Conservation (phyloP, 1,140 invertebrate species). For the Venustaconcha ellipsiformis region DNA sequence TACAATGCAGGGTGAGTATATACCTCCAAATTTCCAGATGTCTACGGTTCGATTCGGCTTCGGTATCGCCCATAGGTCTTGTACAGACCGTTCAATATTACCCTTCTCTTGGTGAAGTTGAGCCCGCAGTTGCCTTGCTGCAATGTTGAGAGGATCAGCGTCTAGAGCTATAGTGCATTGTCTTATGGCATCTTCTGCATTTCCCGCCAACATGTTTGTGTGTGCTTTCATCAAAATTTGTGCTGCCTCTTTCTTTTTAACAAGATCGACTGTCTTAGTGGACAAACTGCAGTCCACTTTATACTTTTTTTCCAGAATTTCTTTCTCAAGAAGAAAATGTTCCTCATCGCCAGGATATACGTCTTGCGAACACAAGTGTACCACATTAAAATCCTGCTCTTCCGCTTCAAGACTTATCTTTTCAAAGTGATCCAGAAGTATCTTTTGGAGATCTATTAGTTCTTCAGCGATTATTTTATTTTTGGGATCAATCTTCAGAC, state of each 20-base stretch:
- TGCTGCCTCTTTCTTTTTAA: constrained; percentile 34
- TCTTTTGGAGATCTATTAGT: constrained; percentile 41
- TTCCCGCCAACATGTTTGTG: constrained; percentile 26
- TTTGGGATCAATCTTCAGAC: constrained; percentile 41
- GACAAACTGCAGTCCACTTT: constrained; percentile 38
- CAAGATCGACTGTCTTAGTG: constrained; percentile 1
- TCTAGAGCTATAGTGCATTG: constrained; percentile 39
- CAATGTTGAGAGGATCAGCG: constrained; percentile 47
- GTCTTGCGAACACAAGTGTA: constrained; percentile 55
- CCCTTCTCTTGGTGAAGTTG: constrained; percentile 40
- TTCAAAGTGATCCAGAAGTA: constrained; percentile 46
- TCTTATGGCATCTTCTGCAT: constrained; percentile 38
- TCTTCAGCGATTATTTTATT: constrained; percentile 38
- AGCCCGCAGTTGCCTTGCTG: constrained; percentile 50
- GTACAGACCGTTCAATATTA: constrained; percentile 39
- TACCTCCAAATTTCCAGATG: constrained; percentile 62
- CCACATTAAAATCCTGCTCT: constrained; percentile 52
- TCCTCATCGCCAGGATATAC: constrained; percentile 60
- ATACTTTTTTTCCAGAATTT: constrained; percentile 57
- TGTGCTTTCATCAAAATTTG: constrained; percentile 38
- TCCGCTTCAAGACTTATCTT: constrained; percentile 14
- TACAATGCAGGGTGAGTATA: not conserved
- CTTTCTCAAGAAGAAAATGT: constrained; percentile 50
- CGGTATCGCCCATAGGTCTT: constrained; percentile 53
- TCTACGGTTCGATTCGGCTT: constrained; percentile 50